Evolutionary conservation across 2,888 invertebrate species (phyloP).

Genomic region (Scaptomyza tumidula): DNA sequence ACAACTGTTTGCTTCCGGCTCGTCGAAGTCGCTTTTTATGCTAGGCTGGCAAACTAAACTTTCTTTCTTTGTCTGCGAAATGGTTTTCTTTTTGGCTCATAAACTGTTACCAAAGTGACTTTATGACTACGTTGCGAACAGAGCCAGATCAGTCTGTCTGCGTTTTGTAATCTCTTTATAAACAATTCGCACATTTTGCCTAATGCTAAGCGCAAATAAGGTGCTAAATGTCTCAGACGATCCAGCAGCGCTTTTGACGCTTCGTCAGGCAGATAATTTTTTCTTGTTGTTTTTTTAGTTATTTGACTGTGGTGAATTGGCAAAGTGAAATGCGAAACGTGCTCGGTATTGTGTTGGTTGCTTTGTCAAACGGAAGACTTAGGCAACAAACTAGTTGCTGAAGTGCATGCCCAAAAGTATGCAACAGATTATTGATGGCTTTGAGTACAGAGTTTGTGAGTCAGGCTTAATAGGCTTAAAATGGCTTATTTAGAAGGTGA

Average conservation of each 20-base stretch:
- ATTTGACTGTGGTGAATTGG: constrained; percentile 16
- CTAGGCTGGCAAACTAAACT: constrained; percentile 61
- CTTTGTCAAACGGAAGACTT: constrained; percentile 56
- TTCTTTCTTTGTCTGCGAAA: constrained; percentile 64
- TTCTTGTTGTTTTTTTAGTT: neutral
- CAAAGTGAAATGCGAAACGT: constrained; percentile 45
- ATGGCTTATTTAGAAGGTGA: neutral
- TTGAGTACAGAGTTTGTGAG: neutral
- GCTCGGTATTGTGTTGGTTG: neutral
- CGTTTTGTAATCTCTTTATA: constrained; percentile 80
- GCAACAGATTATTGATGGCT: neutral
- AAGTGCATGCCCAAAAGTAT: constrained; percentile 28
- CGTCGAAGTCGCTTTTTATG: constrained; percentile 62
- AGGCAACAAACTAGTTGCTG: constrained; percentile 56
- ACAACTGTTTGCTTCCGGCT: constrained; percentile 72
- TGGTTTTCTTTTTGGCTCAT: constrained; percentile 57
- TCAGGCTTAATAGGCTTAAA: neutral
- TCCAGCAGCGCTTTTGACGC: constrained; percentile 21
- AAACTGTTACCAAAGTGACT: constrained; percentile 49
- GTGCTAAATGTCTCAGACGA: constrained; percentile 70
- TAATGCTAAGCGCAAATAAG: constrained; percentile 75
- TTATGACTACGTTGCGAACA: constrained; percentile 60
- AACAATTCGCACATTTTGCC: constrained; percentile 78
- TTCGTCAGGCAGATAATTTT: constrained; percentile 55
- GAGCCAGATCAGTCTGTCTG: constrained; percentile 61